Evolutionary conservation across 2,797 vertebrate genomes (phyloP), one percentile per base, ranked within the genome.

Genomic region (Enteromius unitaeniatus): DNA sequence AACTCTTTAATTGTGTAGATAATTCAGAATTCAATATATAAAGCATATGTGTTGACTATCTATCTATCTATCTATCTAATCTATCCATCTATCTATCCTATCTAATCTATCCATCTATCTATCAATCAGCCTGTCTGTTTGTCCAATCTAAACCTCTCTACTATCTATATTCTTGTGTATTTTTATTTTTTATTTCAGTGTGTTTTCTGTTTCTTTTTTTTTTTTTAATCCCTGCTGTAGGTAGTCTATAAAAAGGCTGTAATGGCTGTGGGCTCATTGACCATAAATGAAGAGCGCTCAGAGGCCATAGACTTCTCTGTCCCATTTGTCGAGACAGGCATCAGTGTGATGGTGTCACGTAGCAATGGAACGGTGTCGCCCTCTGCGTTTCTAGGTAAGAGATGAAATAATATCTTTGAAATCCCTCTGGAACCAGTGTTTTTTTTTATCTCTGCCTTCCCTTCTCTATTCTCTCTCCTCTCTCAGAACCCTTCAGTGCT

Each of bases 331-430:
- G 98, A 99, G 92, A 99, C 98, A 0, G 98, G 98, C 75, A 99
- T 99, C 91, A 99, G 98, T 0, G 98, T 99, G 88, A 99, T 99
- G 98, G 98, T 99, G 86, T 98, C 98, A 3, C 96, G 98, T 69
- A 99, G 97, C 93, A 99, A 99, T 0, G 98, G 98, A 89, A 99
- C 98, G 0, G 98, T 99, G 28, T 99, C 98, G 1, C 98, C 98
- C 0, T 99, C 98, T 5, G 97, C 98, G 86, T 99, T 99, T 88
- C 95, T 99, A 79, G 98, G 98, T 99, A 95, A 91, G 74, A 88
- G 70, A 13, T 72, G 2, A 49, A 78, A 37, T 78, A 15, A 84
- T 37, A 60, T 78, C 26, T 62, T 23, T 45, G 17, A 83, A 62
- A 86, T 82, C 68, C 28, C 70, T 77, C 53, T 77, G 64, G 64